Evolutionary conservation across 2,797 vertebrate genomes (phyloP), one percentile per base, ranked within the genome.

Genomic region (Sylvia borin): DNA sequence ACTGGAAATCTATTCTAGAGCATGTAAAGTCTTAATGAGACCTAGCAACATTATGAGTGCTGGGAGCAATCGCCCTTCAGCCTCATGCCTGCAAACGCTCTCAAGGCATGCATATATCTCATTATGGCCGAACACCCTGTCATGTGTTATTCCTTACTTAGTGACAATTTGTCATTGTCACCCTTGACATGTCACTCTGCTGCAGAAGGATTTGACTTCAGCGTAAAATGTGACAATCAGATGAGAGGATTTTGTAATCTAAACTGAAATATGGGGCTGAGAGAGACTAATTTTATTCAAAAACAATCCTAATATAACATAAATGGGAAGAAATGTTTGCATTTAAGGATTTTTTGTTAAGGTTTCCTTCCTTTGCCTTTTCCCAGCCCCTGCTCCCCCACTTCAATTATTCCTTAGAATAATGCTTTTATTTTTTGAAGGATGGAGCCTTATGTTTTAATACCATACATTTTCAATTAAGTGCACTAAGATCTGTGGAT

Each of bases 81-180:
- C 97, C 96, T 75, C 61, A 11, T 24, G 93, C 95, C 65, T 96
- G 97, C 97, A 85, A 80, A 95, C 19, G 88, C 97, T 96, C 72
- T 64, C 72, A 43, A 96, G 96, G 96, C 97, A 93, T 95, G 97
- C 96, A 92, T 74, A 92, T 93, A 95, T 96, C 97, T 98, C 98
- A 98, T 98, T 98, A 98, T 93, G 97, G 97, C 97, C 97, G 16
- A 97, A 96, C 2, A 87, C 96, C 96, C 97, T 97, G 97, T 98
- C 97, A 94, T 96, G 97, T 96, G 97, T 95, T 97, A 97, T 97
- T 97, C 97, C 96, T 98, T 97, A 98, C 98, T 98, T 98, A 98
- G 98, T 98, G 98, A 98, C 97, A 98, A 98, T 98, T 98, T 98
- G 98, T 98, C 98, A 98, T 97, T 98, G 98, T 98, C 98, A 97